Percentiles rank a stretch among this genome's conserved stretches.
These are phyloP conservation scores for Tarsius wallacei DNA, from an alignment of 2,797 vertebrate genomes.

Conservation along the genomic window DNA sequence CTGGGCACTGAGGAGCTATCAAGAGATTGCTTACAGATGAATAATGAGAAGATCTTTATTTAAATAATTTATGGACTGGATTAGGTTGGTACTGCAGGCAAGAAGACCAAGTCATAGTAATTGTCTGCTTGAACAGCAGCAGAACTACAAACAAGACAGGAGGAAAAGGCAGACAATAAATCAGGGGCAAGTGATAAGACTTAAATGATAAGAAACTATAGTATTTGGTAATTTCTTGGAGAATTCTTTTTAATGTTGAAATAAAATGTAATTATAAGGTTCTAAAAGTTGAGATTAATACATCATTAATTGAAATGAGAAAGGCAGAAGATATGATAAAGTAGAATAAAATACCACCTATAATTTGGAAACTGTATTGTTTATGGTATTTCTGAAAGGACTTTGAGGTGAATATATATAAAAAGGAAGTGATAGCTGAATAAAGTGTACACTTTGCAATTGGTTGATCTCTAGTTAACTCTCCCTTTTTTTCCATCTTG, in stretches of 20 bases:
- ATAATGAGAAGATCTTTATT: slow-evolving; percentile 30
- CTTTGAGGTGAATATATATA: not conserved
- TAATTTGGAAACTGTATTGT: not conserved
- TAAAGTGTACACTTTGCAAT: not conserved
- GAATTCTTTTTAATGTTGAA: not conserved
- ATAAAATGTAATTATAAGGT: not conserved
- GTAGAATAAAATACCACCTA: not conserved
- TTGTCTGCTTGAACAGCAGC: not conserved
- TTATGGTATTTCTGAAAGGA: not conserved
- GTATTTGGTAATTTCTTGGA: not conserved
- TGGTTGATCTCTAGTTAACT: not conserved
- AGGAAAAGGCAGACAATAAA: not conserved
- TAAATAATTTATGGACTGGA: not conserved
- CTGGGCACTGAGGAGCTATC: not conserved
- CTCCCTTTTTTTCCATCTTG: not conserved
- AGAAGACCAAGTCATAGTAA: not conserved
- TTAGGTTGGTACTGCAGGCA: not conserved
- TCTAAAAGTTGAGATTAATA: not conserved
- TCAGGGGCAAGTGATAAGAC: not conserved
- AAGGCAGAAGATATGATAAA: not conserved
- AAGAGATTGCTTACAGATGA: not conserved
- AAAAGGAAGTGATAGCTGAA: not conserved
- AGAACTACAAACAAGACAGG: not conserved
- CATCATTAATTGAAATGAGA: not conserved
- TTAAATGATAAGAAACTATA: not conserved